phyloP scores from a whole-genome alignment of 2,888 invertebrate genomes.

The Idaea dimidiata region DNA sequence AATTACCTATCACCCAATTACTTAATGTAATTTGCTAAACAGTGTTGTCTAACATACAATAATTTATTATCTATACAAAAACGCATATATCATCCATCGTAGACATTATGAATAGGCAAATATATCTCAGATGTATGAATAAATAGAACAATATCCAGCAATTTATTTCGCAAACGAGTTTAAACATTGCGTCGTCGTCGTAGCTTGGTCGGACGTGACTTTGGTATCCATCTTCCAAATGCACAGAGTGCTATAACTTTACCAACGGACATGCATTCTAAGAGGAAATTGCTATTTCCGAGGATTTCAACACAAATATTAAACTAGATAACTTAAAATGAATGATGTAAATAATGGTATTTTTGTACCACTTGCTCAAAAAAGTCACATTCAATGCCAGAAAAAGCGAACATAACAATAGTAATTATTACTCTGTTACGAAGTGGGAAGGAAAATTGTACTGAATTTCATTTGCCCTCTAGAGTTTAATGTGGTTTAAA shows the following conservation, averaged over 20 bases:
- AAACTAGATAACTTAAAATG: background rate
- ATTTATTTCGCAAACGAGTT: slow-evolving; percentile 17
- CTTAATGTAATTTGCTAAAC: too few species aligned
- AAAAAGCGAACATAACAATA: too few species aligned
- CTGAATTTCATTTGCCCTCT: too few species aligned
- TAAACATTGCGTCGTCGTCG: slow-evolving; percentile 13
- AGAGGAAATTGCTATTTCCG: slow-evolving; percentile 2
- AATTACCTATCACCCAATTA: too few species aligned
- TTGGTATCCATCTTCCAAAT: slow-evolving; percentile 19
- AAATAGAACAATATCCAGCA: slow-evolving; percentile 14
- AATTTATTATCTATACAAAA: too few species aligned
- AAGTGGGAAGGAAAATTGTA: too few species aligned
- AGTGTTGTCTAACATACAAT: too few species aligned
- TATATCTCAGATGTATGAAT: slow-evolving; percentile 6
- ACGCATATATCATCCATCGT: too few species aligned
- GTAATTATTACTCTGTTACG: too few species aligned
- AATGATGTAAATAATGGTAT: background rate
- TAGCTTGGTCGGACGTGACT: slow-evolving; percentile 13
- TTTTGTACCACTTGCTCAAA: too few species aligned
- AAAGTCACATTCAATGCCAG: too few species aligned
- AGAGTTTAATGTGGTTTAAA: too few species aligned
- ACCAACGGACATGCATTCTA: background rate
- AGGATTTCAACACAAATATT: slow-evolving; percentile 2
- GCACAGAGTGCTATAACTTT: slow-evolving; percentile 9
- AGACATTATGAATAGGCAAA: background rate